Base-by-base conservation (phyloP, 2,113 vertebrate genomes). In the Caretta caretta region DNA sequence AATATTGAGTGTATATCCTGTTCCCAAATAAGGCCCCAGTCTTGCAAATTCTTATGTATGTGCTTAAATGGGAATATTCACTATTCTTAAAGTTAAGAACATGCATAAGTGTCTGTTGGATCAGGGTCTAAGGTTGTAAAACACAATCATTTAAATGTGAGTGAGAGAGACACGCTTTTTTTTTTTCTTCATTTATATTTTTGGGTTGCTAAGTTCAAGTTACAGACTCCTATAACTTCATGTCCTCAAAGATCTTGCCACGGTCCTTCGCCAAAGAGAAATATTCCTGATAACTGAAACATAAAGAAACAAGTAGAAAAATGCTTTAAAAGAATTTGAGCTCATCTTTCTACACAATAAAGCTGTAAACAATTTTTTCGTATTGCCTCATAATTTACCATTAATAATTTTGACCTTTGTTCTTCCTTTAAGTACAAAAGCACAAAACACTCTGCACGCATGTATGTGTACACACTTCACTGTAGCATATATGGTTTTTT, bases 181-280 rank as follows among this genome's bases (percentile, higher is more conserved):
- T 85, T n/a, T n/a, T n/a, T n/a, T n/a, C n/a, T n/a, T 11, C 6
- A 11, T 7, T 87, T 92, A 0, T 0, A 7, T 81, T 93, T 95
- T 87, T 93, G 10, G 46, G 75, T 6, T 48, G 8, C 65, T 25
- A 1, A 87, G 86, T 22, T 51, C 2, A 76, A 42, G 4, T 24
- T 82, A 8, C 48, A 84, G 16, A 48, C 10, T 90, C 92, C 51
- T 78, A 12, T 42, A 8, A n/a, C 38, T 42, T 57, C 53, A 3
- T 3, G 2, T 93, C 83, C 31, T 51, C 1, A 59, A 24, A n/a
- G 31, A 10, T 83, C 2, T 54, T 2, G 0, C 5, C 53, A 0
- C 17, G 87, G 1, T 69, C 24, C 38, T 48, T 19, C 78, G n/a
- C 76, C 53, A 86, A 6, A 10, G 69, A 42, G 54, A 24, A 82